Evolutionary conservation across 2,888 invertebrate species (phyloP).

Genomic region (Tridacna gigas): DNA sequence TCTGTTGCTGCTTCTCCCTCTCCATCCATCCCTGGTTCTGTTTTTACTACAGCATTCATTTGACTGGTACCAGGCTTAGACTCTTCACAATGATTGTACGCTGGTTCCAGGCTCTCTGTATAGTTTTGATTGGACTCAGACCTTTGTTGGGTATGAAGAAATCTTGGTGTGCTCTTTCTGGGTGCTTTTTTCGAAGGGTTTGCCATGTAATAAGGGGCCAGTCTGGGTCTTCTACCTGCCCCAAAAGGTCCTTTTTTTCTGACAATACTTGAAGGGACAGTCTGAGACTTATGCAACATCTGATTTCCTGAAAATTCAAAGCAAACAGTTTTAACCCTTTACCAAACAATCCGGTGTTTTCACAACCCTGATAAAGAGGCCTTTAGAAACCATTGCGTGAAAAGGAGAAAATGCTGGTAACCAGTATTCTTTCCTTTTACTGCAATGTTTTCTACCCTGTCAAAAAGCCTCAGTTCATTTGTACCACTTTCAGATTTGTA

Average conservation of each 20-base stretch:
- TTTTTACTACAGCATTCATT: background rate
- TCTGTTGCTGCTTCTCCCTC: background rate
- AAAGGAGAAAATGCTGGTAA: background rate
- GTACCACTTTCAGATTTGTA: too few relatives aligned
- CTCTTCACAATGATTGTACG: background rate
- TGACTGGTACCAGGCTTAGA: background rate
- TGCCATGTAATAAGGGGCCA: background rate
- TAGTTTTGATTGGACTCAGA: background rate
- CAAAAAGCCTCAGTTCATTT: too few relatives aligned
- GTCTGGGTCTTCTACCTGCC: background rate
- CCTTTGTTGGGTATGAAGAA: background rate
- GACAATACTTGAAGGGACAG: background rate
- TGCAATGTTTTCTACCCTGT: background rate
- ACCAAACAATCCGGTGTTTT: background rate
- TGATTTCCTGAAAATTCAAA: background rate
- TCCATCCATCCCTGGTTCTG: background rate
- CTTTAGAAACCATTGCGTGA: background rate
- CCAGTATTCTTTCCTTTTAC: background rate
- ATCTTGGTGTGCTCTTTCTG: background rate
- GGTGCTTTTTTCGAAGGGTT: background rate
- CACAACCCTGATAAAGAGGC: too few relatives aligned
- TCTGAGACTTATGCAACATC: background rate
- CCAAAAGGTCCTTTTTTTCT: conserved; percentile 13
- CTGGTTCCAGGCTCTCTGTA: background rate
- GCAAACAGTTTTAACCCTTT: background rate